Conservation (phyloP, 2,113 vertebrate species). For the Donacobius atricapilla region DNA sequence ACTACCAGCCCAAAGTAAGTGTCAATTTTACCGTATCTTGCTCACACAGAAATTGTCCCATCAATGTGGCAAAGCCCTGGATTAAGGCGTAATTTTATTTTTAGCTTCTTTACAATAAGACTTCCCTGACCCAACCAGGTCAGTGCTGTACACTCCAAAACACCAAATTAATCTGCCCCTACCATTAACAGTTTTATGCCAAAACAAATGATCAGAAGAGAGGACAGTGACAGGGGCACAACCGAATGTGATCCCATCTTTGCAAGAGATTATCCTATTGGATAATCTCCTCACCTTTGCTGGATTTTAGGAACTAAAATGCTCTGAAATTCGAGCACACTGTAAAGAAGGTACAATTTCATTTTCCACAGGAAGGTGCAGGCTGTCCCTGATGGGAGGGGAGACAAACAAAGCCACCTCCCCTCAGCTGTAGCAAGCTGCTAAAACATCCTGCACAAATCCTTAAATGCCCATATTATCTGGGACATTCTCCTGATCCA, state of each 20-base stretch:
- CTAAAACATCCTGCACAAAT: not conserved
- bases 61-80: not conserved
- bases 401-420: not conserved
- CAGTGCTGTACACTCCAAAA: not conserved
- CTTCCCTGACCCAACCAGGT: not conserved
- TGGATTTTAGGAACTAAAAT: not conserved
- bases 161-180: not conserved
- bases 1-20: constrained; percentile 2
- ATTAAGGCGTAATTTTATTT: not conserved
- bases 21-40: not conserved
- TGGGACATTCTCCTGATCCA: not conserved
- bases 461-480: not conserved
- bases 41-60: not conserved
- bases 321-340: not conserved
- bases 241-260: not conserved
- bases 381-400: not conserved
- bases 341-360: not conserved
- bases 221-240: not conserved
- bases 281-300: not conserved
- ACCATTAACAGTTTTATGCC: not conserved
- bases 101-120: not conserved
- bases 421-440: not conserved
- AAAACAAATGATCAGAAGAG: not conserved
- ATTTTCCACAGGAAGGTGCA: not conserved
- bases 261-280: not conserved